Conservation (phyloP, 2,113 vertebrate species). For the Heterotis niloticus region DNA sequence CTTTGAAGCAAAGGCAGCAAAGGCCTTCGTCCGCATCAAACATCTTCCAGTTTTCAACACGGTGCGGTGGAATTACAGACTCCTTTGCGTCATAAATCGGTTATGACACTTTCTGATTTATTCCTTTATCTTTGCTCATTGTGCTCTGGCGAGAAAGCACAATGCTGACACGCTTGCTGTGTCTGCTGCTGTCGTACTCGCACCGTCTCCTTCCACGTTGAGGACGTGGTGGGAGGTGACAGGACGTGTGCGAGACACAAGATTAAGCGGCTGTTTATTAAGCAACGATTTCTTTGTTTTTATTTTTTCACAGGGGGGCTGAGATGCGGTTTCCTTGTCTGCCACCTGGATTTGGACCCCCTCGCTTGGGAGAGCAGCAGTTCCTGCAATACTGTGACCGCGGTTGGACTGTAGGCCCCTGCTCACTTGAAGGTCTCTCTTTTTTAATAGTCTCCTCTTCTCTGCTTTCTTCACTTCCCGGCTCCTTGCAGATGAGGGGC, state of each 20-base stretch:
- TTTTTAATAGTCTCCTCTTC: background rate
- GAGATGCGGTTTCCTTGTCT: slow-evolving; percentile 82
- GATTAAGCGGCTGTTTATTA: background rate
- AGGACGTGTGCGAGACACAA: background rate
- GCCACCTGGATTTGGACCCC: slow-evolving; percentile 79
- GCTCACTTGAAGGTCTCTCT: background rate
- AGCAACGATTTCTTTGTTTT: background rate
- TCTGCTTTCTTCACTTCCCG: background rate
- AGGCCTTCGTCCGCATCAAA: too few species aligned
- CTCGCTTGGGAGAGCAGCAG: slow-evolving; percentile 71
- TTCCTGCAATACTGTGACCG: slow-evolving; percentile 70
- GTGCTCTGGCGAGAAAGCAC: too few species aligned
- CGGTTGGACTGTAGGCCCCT: background rate
- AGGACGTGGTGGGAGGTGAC: background rate
- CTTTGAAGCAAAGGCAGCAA: too few species aligned
- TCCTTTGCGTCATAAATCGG: too few species aligned
- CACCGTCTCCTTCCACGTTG: too few species aligned
- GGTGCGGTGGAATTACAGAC: too few species aligned
- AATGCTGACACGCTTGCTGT: too few species aligned
- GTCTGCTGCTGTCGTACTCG: too few species aligned
- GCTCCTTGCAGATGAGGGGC: background rate
- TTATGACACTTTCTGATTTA: too few species aligned
- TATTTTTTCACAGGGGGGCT: slow-evolving; percentile 55
- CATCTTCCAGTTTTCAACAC: too few species aligned
- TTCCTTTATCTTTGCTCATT: too few species aligned